Evolutionary conservation across 2,797 vertebrate species (phyloP).

Genomic region (Eleutherodactylus coqui): DNA sequence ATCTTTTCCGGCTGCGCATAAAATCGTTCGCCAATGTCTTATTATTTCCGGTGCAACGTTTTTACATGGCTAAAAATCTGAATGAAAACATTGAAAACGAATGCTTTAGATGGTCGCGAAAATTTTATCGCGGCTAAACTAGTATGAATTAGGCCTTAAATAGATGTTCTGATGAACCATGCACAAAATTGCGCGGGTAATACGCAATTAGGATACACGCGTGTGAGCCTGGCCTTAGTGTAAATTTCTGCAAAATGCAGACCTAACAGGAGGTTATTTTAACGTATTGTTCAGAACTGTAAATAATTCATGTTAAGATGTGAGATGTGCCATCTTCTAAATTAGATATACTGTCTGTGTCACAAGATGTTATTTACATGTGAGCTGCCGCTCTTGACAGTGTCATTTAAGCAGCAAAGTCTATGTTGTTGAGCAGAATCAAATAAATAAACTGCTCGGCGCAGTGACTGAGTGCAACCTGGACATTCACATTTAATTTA

Average conservation of each 20-base stretch:
- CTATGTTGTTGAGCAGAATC: slow-evolving; percentile 48
- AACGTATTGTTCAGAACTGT: slow-evolving; percentile 14
- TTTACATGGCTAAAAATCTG: no score
- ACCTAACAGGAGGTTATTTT: slow-evolving; percentile 12
- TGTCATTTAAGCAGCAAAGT: slow-evolving; percentile 48
- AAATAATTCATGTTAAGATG: slow-evolving; percentile 52
- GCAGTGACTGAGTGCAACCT: slow-evolving; percentile 52
- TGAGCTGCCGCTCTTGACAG: slow-evolving; percentile 37
- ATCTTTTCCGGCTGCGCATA: no score
- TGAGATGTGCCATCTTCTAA: slow-evolving; percentile 41
- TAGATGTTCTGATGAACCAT: no score
- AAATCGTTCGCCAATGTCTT: no score
- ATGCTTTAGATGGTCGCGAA: no score
- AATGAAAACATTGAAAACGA: no score
- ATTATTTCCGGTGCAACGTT: no score
- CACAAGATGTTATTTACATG: slow-evolving; percentile 60
- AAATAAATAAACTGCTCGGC: slow-evolving; percentile 57
- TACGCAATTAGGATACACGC: no score
- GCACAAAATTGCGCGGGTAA: no score
- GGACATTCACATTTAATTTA: slow-evolving; percentile 62
- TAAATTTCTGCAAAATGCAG: slow-evolving; percentile 19
- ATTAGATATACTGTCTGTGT: slow-evolving; percentile 53
- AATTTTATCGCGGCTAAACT: no score
- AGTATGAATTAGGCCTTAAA: no score
- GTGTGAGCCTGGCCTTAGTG: no score